Evolutionary conservation across 1,140 invertebrate genomes (phyloP).

Genomic region (Bombyx mori): ASM3026992v2 NC_085122.1:13219501-13220000

Average conservation of each 20-base stretch:
- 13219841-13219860: slow-evolving; percentile 45
- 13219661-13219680: too few species aligned
- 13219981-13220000: slow-evolving; percentile 66
- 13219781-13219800: slow-evolving; percentile 7
- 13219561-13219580: too few species aligned
- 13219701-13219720: too few species aligned
- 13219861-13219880: background rate
- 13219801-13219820: slow-evolving; percentile 35
- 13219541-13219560: too few species aligned
- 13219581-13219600: too few species aligned
- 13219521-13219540: too few species aligned
- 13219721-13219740: background rate
- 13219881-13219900: slow-evolving; percentile 35
- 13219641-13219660: too few species aligned
- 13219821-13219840: slow-evolving; percentile 51
- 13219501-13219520: too few species aligned
- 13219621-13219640: too few species aligned
- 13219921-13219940: slow-evolving; percentile 72
- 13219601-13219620: too few species aligned
- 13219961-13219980: slow-evolving; percentile 68
- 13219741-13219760: background rate
- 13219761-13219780: background rate
- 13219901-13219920: slow-evolving; percentile 68
- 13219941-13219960: slow-evolving; percentile 71
- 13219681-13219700: too few species aligned